phyloP scores from a whole-genome alignment of 2,797 vertebrate genomes.

The Lagorchestes hirsutus region DNA sequence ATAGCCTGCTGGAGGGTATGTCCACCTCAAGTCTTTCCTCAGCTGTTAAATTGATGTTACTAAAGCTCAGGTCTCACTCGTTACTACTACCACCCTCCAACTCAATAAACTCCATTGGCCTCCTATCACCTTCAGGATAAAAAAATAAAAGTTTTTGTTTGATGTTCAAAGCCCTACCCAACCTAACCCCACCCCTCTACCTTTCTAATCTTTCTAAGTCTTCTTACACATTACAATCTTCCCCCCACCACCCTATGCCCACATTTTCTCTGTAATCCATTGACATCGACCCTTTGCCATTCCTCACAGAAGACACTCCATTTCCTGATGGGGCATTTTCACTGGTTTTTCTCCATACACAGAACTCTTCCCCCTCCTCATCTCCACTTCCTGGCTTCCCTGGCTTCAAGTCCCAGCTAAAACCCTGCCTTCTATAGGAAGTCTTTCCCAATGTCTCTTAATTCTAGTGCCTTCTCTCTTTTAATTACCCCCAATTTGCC shows the following conservation, averaged over 20 bases:
- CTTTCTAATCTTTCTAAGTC: background rate
- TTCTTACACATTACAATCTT: background rate
- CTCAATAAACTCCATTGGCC: background rate
- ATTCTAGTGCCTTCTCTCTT: background rate
- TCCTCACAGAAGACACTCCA: background rate
- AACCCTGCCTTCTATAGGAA: background rate
- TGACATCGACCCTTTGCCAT: background rate
- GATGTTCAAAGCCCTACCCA: background rate
- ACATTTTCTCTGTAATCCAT: background rate
- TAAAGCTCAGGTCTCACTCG: background rate
- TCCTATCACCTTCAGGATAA: background rate
- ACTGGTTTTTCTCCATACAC: background rate
- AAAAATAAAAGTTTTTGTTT: background rate
- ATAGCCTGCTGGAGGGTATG: no score
- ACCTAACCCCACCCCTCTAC: background rate
- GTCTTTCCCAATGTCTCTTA: background rate
- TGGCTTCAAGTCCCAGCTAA: background rate
- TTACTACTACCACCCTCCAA: background rate
- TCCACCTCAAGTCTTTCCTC: background rate
- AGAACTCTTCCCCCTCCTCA: background rate
- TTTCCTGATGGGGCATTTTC: background rate
- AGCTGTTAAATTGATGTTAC: background rate
- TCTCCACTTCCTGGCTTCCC: background rate
- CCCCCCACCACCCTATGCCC: background rate
- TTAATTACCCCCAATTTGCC: background rate